These are phyloP conservation scores for Paralichthys olivaceus DNA, from an alignment of 2,113 vertebrate genomes.

Conservation along the genomic window DNA sequence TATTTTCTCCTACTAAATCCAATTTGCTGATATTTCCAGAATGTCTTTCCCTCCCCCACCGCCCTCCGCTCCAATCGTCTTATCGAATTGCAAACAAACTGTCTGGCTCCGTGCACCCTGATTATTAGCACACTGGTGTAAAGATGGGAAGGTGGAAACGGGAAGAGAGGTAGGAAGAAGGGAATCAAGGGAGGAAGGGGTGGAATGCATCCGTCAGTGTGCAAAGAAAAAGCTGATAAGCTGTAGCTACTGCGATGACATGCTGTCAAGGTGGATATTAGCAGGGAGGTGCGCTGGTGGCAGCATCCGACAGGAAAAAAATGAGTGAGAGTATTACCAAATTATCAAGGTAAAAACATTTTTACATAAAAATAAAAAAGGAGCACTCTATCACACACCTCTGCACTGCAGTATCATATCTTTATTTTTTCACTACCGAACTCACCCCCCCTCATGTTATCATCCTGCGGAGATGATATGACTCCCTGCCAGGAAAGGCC, in stretches of 20 bases:
- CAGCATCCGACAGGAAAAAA: not conserved
- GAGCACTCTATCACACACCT: not conserved
- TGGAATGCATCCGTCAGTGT: conserved; percentile 23
- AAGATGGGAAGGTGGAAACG: conserved; percentile 23
- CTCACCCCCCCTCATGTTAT: conserved; percentile 26
- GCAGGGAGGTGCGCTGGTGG: not conserved
- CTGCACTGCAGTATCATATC: conserved; percentile 15
- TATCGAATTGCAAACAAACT: conserved; percentile 72
- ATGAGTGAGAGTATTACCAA: not conserved
- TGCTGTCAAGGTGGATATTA: not conserved
- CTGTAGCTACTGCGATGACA: conserved; percentile 8
- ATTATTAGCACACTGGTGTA: conserved; percentile 51
- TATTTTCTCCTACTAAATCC: conserved; percentile 68
- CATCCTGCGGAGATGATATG: conserved; percentile 53
- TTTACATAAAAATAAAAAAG: not conserved
- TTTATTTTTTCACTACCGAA: not conserved
- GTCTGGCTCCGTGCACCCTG: conserved; percentile 53
- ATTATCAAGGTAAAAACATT: not conserved
- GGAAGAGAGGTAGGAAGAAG: not conserved
- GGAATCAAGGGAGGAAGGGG: conserved; percentile 9
- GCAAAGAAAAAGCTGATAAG: conserved; percentile 32
- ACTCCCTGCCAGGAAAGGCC: conserved; percentile 41
- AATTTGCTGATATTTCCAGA: conserved; percentile 74
- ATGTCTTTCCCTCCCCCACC: conserved; percentile 9
- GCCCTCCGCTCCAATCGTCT: not conserved